Percentiles rank a stretch among this genome's conserved stretches.
These are phyloP conservation scores for Gonatopus flavifemur DNA, from an alignment of 1,140 invertebrate genomes.

Conservation along the genomic window DNA sequence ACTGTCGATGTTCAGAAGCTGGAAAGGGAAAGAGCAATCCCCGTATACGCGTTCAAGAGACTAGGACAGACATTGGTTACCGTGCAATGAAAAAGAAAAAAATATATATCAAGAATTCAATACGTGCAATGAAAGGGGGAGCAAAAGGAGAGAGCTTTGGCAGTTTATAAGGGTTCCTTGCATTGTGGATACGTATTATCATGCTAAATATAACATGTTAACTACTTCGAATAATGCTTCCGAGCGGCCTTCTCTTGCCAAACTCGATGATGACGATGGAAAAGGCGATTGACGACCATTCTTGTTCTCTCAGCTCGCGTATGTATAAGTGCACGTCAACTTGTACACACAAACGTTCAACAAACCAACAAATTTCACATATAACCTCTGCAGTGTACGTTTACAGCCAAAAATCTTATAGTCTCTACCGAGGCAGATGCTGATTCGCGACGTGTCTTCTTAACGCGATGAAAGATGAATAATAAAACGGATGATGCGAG, in stretches of 20 bases:
- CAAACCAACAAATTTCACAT: too few species aligned
- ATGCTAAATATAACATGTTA: conserved; percentile 62
- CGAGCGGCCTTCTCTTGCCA: too few species aligned
- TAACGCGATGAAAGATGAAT: too few species aligned
- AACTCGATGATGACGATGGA: background rate
- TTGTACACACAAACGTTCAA: too few species aligned
- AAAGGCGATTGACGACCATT: conserved; percentile 1
- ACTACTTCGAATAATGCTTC: conserved; percentile 58
- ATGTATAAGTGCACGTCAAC: too few species aligned
- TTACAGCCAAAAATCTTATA: too few species aligned
- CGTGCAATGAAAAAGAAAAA: conserved; percentile 2
- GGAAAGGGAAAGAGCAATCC: conserved; percentile 13
- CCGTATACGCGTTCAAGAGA: conserved; percentile 2
- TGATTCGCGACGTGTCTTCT: too few species aligned
- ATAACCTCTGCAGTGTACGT: too few species aligned
- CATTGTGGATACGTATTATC: conserved; percentile 56
- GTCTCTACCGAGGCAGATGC: too few species aligned
- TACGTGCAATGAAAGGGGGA: conserved; percentile 6
- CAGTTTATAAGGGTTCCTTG: conserved; percentile 57
- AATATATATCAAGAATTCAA: background rate
- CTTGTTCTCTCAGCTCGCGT: background rate
- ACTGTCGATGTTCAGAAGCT: conserved; percentile 18
- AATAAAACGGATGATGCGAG: too few species aligned
- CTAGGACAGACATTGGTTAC: too few species aligned
- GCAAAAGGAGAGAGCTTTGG: conserved; percentile 50